phyloP scores from a whole-genome alignment of 2,888 invertebrate genomes.

The Clusia tigrina region DNA sequence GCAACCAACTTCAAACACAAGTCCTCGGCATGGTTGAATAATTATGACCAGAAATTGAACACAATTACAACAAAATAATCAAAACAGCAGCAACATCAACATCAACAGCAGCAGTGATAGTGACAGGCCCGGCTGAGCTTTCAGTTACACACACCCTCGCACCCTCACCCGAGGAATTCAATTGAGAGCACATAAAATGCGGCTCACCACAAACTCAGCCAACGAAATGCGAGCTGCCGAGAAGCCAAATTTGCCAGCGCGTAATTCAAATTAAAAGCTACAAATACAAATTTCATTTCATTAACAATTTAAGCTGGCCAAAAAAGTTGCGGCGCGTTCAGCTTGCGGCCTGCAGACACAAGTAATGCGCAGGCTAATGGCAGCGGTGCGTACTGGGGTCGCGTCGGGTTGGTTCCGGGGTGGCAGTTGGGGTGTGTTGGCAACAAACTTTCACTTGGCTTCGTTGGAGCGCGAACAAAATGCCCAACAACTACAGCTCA shows the following conservation, averaged over 20 bases:
- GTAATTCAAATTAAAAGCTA: conserved; percentile 34
- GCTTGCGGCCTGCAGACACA: background rate
- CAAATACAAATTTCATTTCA: conserved; percentile 46
- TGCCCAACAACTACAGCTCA: conserved; percentile 49
- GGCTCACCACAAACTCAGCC: background rate
- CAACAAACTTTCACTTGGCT: conserved; percentile 1
- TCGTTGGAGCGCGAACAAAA: conserved; percentile 20
- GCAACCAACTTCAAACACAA: no score
- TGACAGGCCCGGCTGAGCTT: background rate
- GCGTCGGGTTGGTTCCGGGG: background rate
- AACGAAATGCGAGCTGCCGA: background rate
- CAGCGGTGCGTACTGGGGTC: background rate
- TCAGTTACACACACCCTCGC: conserved; percentile 24
- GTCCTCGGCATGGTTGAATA: conserved; percentile 54
- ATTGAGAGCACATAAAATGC: background rate
- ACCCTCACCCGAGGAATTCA: background rate
- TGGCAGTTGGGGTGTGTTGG: background rate
- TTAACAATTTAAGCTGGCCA: conserved; percentile 38
- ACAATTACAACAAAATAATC: conserved; percentile 39
- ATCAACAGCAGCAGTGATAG: conserved; percentile 11
- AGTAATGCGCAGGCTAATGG: background rate
- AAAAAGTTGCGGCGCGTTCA: conserved; percentile 5
- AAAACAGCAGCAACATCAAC: conserved; percentile 23
- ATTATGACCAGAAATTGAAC: conserved; percentile 54
- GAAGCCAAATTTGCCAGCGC: background rate